A percentile compares a stretch with the other conserved stretches of the same genome.
These are phyloP conservation scores for Drosophila nannoptera DNA, from an alignment of 1,140 invertebrate genomes.

Conservation along the genomic window DNA sequence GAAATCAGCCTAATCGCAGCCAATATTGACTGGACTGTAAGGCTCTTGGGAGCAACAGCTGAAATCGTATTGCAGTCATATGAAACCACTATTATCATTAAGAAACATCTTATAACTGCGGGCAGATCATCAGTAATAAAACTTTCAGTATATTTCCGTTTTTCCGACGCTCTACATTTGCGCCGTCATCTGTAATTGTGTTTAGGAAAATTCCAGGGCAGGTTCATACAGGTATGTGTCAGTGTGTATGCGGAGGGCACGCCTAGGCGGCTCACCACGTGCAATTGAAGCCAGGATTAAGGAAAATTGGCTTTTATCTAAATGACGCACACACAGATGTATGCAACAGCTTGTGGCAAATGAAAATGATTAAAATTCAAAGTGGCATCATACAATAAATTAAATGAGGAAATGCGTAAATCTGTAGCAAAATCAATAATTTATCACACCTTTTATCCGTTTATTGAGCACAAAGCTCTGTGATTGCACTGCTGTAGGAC, in stretches of 20 bases:
- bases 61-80: neutral
- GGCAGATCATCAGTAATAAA: neutral
- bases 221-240: slow-evolving; percentile 1
- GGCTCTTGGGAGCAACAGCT: no score
- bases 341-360: slow-evolving; percentile 44
- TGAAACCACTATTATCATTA: neutral
- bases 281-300: slow-evolving; percentile 23
- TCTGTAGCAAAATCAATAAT: slow-evolving; percentile 51
- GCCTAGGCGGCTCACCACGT: slow-evolving; percentile 26
- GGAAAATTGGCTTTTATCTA: slow-evolving; percentile 1
- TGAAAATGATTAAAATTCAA: slow-evolving; percentile 10
- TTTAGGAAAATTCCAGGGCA: slow-evolving; percentile 23
- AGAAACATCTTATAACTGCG: neutral
- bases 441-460: slow-evolving; percentile 34
- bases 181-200: neutral
- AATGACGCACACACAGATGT: neutral
- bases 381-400: neutral
- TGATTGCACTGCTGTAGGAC: slow-evolving; percentile 9
- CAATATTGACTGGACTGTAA: no score
- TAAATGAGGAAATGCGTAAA: neutral
- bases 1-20: no score
- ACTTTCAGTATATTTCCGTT: neutral
- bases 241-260: slow-evolving; percentile 22
- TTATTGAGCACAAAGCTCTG: slow-evolving; percentile 11
- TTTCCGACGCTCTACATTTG: neutral